Percentiles rank a stretch among this genome's conserved stretches.
Conservation (phyloP, 1,140 invertebrate species). For the Adoxophyes honmai region DNA sequence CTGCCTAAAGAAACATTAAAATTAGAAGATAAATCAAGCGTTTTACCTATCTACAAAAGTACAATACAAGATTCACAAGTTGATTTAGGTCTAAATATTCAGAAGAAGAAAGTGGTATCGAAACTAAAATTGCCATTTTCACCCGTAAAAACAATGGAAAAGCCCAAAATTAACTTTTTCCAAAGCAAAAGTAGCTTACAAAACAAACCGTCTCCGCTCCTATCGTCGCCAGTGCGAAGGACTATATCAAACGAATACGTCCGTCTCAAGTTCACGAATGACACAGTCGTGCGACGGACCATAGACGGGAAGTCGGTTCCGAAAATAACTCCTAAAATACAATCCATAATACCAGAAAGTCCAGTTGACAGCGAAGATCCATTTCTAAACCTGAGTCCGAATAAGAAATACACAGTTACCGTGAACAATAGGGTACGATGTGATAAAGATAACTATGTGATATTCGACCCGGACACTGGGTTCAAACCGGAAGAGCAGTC, state of each 20-base stretch:
- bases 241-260: constrained; percentile 74
- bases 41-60: constrained; percentile 61
- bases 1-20: constrained; percentile 37
- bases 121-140: constrained; percentile 71
- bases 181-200: constrained; percentile 49
- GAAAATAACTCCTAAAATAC: constrained; percentile 69
- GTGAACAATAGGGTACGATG: constrained; percentile 71
- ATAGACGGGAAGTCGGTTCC: constrained; percentile 64
- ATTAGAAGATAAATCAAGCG: constrained; percentile 49
- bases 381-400: constrained; percentile 69
- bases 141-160: constrained; percentile 64
- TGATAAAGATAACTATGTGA: constrained; percentile 75
- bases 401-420: constrained; percentile 76
- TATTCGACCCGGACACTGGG: constrained; percentile 71
- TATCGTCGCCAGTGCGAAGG: constrained; percentile 59
- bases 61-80: constrained; percentile 40
- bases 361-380: constrained; percentile 70
- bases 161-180: constrained; percentile 68
- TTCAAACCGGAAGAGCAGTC: constrained; percentile 47
- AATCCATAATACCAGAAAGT: constrained; percentile 73
- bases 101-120: constrained; percentile 53
- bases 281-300: constrained; percentile 56
- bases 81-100: constrained; percentile 41
- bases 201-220: constrained; percentile 51
- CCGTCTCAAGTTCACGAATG: constrained; percentile 61